Evolutionary conservation across 2,888 invertebrate genomes (phyloP).

Genomic region (Diogma glabrata): DNA sequence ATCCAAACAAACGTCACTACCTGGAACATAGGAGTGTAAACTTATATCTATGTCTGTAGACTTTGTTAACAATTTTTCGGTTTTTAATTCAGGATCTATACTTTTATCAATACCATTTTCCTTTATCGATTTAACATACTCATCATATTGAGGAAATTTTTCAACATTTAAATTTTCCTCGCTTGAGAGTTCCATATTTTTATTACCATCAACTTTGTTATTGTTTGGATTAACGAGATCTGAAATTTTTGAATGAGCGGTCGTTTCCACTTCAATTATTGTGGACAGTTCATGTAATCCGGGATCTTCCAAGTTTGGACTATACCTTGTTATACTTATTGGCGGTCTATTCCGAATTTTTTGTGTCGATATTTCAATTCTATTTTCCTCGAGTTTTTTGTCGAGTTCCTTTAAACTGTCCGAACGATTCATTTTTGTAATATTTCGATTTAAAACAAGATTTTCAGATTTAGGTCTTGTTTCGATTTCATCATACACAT

Average conservation of each 20-base stretch:
- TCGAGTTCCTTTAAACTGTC: no score
- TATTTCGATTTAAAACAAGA: slow-evolving; percentile 25
- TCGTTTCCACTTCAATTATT: slow-evolving; percentile 56
- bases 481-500: slow-evolving; percentile 21
- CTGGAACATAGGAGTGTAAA: background rate
- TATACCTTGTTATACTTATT: slow-evolving; percentile 23
- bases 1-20: background rate
- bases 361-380: background rate
- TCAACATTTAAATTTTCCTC: no score
- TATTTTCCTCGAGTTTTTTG: background rate
- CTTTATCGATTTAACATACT: slow-evolving; percentile 42
- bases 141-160: no score
- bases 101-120: slow-evolving; percentile 28
- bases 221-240: no score
- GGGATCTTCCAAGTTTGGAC: slow-evolving; percentile 31
- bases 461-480: slow-evolving; percentile 21
- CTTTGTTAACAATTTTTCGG: background rate
- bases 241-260: slow-evolving; percentile 30
- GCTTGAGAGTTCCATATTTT: background rate
- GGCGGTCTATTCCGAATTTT: slow-evolving; percentile 3
- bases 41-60: background rate
- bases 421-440: background rate
- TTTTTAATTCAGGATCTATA: slow-evolving; percentile 17
- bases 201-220: no score
- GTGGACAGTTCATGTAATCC: slow-evolving; percentile 50